Conservation (phyloP, 2,113 vertebrate species). For the Chrysochloris asiatica region DNA sequence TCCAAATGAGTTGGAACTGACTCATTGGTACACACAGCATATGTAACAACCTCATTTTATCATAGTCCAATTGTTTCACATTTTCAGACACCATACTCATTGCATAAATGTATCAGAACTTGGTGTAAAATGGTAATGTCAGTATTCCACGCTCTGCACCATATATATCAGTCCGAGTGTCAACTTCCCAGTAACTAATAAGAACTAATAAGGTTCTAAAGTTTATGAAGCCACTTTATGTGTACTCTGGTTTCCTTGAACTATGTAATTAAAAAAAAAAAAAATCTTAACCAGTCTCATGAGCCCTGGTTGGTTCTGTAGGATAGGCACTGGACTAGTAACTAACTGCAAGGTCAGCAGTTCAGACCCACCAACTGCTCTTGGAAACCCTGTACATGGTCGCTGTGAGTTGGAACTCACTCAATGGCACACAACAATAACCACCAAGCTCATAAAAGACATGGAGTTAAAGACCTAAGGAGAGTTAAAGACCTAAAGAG, state of each 20-base stretch:
- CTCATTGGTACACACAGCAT: too few species aligned
- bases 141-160: neutral
- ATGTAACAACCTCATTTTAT: conserved; percentile 5
- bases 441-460: too few species aligned
- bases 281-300: neutral
- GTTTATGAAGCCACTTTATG: neutral
- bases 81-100: neutral
- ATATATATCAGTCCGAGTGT: neutral
- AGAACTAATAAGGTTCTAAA: neutral
- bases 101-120: neutral
- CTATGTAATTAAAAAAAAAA: neutral
- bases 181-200: neutral
- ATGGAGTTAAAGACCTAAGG: neutral
- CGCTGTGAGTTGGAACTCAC: too few species aligned
- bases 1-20: too few species aligned
- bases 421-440: too few species aligned
- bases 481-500: neutral
- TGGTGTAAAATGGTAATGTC: neutral
- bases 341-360: too few species aligned
- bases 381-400: too few species aligned
- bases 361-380: too few species aligned
- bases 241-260: neutral
- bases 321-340: too few species aligned
- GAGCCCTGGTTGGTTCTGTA: too few species aligned
- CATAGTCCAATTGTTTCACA: neutral